Evolutionary conservation across 2,888 invertebrate species (phyloP).

Genomic region (Ichneumoninae sp.): DNA sequence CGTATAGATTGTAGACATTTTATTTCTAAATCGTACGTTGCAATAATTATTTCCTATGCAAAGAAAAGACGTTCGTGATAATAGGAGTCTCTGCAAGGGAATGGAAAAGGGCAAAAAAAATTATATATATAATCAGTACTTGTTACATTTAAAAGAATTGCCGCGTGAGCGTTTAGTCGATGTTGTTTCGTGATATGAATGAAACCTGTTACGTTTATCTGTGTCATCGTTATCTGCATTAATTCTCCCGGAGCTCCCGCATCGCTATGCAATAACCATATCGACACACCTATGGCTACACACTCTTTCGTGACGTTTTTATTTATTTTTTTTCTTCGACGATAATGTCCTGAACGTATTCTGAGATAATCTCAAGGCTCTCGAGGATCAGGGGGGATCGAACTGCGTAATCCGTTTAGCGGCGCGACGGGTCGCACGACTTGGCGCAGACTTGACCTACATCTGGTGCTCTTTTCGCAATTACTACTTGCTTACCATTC

Average conservation of each 20-base stretch:
- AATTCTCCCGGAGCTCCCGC: conserved; percentile 11
- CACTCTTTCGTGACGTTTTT: neutral
- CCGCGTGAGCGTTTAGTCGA: neutral
- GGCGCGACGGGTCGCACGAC: conserved; percentile 33
- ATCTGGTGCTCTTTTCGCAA: conserved; percentile 52
- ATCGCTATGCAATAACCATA: conserved; percentile 21
- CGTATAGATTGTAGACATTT: neutral
- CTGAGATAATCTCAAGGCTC: conserved; percentile 47
- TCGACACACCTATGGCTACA: neutral
- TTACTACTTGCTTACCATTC: conserved; percentile 23
- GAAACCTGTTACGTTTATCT: neutral
- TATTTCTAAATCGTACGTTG: neutral
- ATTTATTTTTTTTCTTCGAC: conserved; percentile 26
- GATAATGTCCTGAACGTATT: conserved; percentile 43
- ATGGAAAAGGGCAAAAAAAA: conserved; percentile 14
- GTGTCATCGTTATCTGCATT: neutral
- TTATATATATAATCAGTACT: neutral
- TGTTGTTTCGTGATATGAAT: neutral
- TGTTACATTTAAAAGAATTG: conserved; percentile 18
- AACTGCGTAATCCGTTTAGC: conserved; percentile 9
- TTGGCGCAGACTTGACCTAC: conserved; percentile 59
- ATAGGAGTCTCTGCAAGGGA: neutral
- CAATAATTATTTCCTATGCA: neutral
- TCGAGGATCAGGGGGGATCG: conserved; percentile 34
- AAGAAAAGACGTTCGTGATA: conserved; percentile 16